phyloP scores from a whole-genome alignment of 2,113 vertebrate species.

The Machaerirhynchus nigripectus region DNA sequence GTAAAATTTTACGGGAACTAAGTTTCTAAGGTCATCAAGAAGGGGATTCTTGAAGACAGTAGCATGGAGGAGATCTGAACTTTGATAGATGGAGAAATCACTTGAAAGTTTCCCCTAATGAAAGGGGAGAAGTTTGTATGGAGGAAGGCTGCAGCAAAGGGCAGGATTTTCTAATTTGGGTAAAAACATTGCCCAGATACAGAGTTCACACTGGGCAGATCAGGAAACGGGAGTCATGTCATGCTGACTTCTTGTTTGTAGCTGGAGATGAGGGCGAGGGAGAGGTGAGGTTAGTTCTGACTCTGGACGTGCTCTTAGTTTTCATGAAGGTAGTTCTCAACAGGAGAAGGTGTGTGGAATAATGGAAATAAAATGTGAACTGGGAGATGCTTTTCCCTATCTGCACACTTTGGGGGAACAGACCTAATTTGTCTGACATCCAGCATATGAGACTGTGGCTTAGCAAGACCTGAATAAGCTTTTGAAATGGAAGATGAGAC shows the following conservation, averaged over 20 bases:
- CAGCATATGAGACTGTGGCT: background rate
- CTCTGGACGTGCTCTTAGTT: background rate
- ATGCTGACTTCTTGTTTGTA: background rate
- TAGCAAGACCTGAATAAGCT: background rate
- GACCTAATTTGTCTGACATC: background rate
- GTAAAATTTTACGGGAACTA: background rate
- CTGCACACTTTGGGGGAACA: background rate
- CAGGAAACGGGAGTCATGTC: background rate
- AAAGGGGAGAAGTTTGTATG: background rate
- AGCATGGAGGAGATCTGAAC: background rate
- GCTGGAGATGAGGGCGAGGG: accelerated
- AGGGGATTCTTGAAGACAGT: background rate
- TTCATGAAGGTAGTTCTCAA: background rate
- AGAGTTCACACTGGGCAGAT: background rate
- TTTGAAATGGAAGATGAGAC: background rate
- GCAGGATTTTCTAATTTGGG: background rate
- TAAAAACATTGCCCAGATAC: background rate
- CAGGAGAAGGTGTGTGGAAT: background rate
- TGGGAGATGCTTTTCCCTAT: background rate
- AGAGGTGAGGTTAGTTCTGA: background rate
- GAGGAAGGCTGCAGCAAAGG: background rate
- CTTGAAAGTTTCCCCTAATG: background rate
- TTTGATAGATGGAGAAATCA: background rate
- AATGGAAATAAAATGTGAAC: background rate
- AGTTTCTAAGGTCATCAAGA: background rate